Evolutionary conservation across 2,888 invertebrate genomes (phyloP).

Genomic region (Rhabditoides inermis): DNA sequence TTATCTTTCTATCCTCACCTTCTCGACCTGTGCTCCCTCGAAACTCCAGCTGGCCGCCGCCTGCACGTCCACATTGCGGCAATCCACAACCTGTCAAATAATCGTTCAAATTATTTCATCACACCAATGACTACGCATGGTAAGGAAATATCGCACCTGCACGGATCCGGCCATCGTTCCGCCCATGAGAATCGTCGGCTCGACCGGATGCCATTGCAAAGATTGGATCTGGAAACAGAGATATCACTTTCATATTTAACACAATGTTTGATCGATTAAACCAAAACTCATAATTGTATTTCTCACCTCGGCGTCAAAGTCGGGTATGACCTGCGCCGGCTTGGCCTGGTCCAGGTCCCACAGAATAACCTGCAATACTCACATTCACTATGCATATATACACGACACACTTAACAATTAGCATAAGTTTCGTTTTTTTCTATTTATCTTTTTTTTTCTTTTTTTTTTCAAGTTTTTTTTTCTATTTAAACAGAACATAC

Average conservation of each 20-base stretch:
- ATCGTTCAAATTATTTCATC: neutral
- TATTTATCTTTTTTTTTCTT: neutral
- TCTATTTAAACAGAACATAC: no score
- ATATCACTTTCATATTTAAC: neutral
- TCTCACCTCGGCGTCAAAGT: slow-evolving; percentile 23
- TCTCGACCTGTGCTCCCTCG: slow-evolving; percentile 76
- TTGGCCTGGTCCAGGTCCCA: slow-evolving; percentile 82
- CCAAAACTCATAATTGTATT: neutral
- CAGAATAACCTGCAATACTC: slow-evolving; percentile 63
- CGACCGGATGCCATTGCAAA: slow-evolving; percentile 73
- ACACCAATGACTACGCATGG: neutral
- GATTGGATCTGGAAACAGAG: slow-evolving; percentile 61
- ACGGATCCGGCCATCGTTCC: slow-evolving; percentile 71
- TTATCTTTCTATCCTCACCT: slow-evolving; percentile 60
- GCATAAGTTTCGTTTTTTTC: no score
- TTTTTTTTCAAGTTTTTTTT: no score
- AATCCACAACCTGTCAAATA: slow-evolving; percentile 20
- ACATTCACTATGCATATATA: neutral
- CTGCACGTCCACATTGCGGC: slow-evolving; percentile 20
- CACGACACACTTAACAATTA: no score
- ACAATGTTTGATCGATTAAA: no score
- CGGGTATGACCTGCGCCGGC: slow-evolving; percentile 58
- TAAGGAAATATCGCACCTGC: slow-evolving; percentile 10
- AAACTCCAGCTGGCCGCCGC: slow-evolving; percentile 62
- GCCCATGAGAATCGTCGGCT: slow-evolving; percentile 72